phyloP scores from a whole-genome alignment of 2,113 vertebrate genomes.

The Rhinogobius similis region DNA sequence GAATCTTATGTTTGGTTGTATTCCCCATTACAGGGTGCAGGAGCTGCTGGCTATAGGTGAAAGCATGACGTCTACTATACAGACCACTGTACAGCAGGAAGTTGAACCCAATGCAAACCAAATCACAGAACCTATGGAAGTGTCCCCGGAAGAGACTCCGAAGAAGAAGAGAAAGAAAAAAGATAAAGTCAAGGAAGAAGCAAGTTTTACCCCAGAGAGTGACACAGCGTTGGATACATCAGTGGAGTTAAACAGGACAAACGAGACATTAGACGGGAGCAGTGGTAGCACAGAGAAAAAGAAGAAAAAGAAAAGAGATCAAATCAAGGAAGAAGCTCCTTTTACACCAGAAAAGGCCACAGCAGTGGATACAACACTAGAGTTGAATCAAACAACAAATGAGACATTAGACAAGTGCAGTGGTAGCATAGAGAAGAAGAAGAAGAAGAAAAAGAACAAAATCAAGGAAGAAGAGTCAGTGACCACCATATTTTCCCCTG shows the following conservation, averaged over 20 bases:
- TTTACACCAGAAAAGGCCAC: constrained; percentile 1
- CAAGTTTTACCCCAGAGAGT: constrained; percentile 1
- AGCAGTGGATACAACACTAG: neutral
- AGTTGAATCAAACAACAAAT: neutral
- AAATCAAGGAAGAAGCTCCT: constrained; percentile 47
- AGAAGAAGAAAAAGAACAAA: constrained; percentile 65
- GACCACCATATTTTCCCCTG: too few relatives aligned
- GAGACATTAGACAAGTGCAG: neutral
- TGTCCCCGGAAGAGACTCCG: constrained; percentile 41
- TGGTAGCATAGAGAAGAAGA: constrained; percentile 49
- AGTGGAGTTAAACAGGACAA: constrained; percentile 27
- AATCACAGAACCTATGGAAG: constrained; percentile 15
- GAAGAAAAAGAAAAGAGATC: constrained; percentile 73
- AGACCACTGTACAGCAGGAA: constrained; percentile 4
- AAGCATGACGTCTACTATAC: constrained; percentile 22
- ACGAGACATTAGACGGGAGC: constrained; percentile 15
- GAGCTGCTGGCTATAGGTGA: constrained; percentile 66
- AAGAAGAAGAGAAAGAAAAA: constrained; percentile 75
- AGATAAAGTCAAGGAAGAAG: constrained; percentile 58
- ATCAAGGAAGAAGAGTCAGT: constrained; percentile 46
- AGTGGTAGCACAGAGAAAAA: constrained; percentile 50
- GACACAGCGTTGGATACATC: neutral
- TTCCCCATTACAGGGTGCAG: constrained; percentile 60
- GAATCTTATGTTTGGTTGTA: neutral
- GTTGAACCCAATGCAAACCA: constrained; percentile 47